Percentiles rank a stretch among this genome's conserved stretches.
Evolutionary conservation across 2,797 vertebrate species (phyloP).

Genomic region (Morus bassanus): DNA sequence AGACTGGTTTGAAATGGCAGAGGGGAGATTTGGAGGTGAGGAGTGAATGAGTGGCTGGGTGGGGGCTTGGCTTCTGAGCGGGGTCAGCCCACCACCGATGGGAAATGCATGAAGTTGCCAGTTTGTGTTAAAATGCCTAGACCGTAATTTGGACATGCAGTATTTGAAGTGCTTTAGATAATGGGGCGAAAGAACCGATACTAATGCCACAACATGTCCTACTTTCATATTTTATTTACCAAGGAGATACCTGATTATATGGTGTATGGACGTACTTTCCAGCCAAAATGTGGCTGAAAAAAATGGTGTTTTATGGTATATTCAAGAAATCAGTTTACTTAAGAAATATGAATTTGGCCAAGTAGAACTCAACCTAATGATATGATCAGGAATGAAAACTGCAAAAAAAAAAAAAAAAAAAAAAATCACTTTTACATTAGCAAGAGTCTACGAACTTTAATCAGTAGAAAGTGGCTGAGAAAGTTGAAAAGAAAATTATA

Average conservation of each 20-base stretch:
- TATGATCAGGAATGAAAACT: not conserved
- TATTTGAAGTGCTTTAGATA: not conserved
- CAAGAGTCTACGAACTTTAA: not conserved
- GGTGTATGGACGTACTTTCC: not conserved
- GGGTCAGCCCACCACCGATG: not conserved
- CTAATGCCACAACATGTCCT: not conserved
- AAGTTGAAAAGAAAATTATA: not conserved
- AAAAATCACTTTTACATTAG: not conserved
- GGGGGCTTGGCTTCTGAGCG: not conserved
- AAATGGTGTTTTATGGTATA: not conserved
- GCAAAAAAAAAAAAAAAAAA: not conserved
- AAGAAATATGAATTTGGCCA: not conserved
- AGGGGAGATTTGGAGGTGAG: not conserved
- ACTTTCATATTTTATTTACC: not conserved
- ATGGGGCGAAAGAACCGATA: not conserved
- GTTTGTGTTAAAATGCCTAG: not conserved
- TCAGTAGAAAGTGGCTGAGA: not conserved
- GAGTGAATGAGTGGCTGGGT: not conserved
- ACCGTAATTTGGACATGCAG: rapidly evolving
- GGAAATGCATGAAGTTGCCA: not conserved
- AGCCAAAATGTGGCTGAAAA: not conserved
- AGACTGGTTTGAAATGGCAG: not conserved
- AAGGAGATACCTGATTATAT: not conserved
- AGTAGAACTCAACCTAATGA: not conserved
- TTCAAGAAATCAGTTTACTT: not conserved